Base-by-base conservation (phyloP, 2,888 invertebrate genomes). In the Drosophila algonquin region DNA sequence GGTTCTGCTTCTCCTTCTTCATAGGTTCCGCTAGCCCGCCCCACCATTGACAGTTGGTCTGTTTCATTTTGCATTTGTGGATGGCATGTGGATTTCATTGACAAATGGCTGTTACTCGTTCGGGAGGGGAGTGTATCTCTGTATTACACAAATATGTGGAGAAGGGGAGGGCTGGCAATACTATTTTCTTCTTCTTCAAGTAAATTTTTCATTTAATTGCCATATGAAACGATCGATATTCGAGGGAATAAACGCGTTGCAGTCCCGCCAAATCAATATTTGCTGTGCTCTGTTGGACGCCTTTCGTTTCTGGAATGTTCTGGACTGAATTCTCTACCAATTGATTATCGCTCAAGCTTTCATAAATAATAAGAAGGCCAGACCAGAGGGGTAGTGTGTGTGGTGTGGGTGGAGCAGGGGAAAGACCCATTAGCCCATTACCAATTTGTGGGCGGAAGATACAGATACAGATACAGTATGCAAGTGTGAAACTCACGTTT, bases 351-450 rank as follows among this genome's bases (percentile, higher is more conserved):
- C 67, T 60, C 50, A 21, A 57, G 40, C 9, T 12, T 24, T 14
- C 65, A 75, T 75, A 81, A 81, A 67, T 77, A 70, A 58, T 56
- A 67, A 67, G 65, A 67, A 52, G 51, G 47, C 9, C 16, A 32
- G 48, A 9, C 21, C 21, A n/a, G 32, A 35, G 2, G 21, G 3
- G 21, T 3, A 21, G 21, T 21, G 21, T 21, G 21, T 21, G 21
- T 21, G 21, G 14, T 18, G 30, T 10, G 18, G 7, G 40, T 5
- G 35, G 32, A 30, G n/a, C 4, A 24, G 24, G 24, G 47, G 45
- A 5, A 56, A 76, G 77, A 58, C 75, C 73, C 85, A 82, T 84
- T 84, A 82, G 79, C 68, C 75, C 77, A 84, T 84, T 84, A 73
- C 72, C 82, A 75, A 81, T 80, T 80, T 77, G 62, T 60, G 65